Conservation (phyloP, 2,888 invertebrate genomes). For the Linhomoeus sp. region DNA sequence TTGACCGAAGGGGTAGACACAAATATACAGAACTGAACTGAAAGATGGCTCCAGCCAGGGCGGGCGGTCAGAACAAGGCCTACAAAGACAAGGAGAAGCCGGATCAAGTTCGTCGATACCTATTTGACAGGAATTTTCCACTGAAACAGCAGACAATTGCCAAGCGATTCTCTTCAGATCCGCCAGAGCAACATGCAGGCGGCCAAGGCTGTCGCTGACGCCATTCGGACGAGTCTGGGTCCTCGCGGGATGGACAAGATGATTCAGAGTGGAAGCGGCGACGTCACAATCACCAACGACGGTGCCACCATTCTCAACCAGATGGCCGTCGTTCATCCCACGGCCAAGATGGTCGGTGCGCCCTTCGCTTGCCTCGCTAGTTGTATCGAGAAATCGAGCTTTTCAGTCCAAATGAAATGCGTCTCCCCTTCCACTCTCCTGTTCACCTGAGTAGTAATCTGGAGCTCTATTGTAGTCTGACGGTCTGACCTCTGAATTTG, state of each 20-base stretch:
- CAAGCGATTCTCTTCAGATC: slow-evolving; percentile 43
- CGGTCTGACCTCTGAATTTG: too few relatives aligned
- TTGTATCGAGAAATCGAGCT: too few relatives aligned
- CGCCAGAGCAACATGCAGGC: slow-evolving; percentile 86
- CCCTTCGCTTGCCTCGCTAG: too few relatives aligned
- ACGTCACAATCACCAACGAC: slow-evolving; percentile 98
- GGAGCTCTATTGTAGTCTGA: too few relatives aligned
- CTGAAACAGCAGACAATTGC: too few relatives aligned
- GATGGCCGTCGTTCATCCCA: slow-evolving; percentile 94
- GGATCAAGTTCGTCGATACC: slow-evolving; percentile 28
- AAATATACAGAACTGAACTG: too few relatives aligned
- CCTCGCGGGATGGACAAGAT: slow-evolving; percentile 99
- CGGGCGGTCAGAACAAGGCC: neutral
- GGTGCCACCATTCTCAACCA: slow-evolving; percentile 97
- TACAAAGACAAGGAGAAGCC: slow-evolving; percentile 52
- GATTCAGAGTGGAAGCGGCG: slow-evolving; percentile 91
- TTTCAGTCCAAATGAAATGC: too few relatives aligned
- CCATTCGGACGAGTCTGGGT: slow-evolving; percentile 90
- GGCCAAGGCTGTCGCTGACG: slow-evolving; percentile 93
- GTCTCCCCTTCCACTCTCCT: too few relatives aligned
- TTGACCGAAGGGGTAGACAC: too few relatives aligned
- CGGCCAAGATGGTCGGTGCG: slow-evolving; percentile 98
- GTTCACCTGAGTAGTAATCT: too few relatives aligned
- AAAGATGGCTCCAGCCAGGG: too few relatives aligned
- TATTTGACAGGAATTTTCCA: too few relatives aligned